Base-by-base conservation (phyloP, 2,113 vertebrate species). In the Pseudolaguvia tuberculata region DNA sequence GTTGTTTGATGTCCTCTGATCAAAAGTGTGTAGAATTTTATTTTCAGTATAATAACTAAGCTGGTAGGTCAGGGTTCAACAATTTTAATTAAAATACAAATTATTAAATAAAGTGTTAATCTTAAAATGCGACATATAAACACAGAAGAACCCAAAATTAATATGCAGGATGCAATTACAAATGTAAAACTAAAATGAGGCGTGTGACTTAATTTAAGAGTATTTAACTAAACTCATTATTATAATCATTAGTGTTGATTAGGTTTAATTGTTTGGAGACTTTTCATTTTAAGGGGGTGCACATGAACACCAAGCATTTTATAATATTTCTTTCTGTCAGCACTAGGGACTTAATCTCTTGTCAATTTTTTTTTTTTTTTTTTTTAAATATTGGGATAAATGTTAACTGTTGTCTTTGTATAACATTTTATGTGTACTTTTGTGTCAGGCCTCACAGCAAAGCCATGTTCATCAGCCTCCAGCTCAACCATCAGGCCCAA, bases 401-500 rank as follows among this genome's bases (percentile, higher is more conserved):
- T 53, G 50, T 23, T 51, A 50, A 69, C 27, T 67, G 0, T 2
- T 18, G 48, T 15, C n/a, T 59, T 8, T 59, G 7, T 57, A 31
- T 8, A n/a, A 23, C 14, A 52, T 11, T 73, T 45, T 29, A 10
- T 66, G 12, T 62, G 13, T 57, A 56, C 50, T 6, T 73, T 73
- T 5, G 82, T 71, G 76, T 48, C 42, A 90, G 89, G 87, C 86
- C 35, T 80, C 83, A 42, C 88, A 89, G 69, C 88, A 89, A 55
- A 75, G 87, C 52, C 89, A 90, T 58, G 35, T 57, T 57, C 7
- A 87, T 18, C 27, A 82, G 80, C 76, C 23, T 42, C 82, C 4
- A 27, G 66, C 73, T 66, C 86, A 13, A 62, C 78, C 72, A 42
- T 73, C 70, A 2, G 27, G 18, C 39, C 50, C 21, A 25, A n/a